Percentiles rank a stretch among this genome's conserved stretches.
These are phyloP conservation scores for Orthonychiurus folsomi DNA, from an alignment of 2,888 invertebrate species.

Conservation along the genomic window DNA sequence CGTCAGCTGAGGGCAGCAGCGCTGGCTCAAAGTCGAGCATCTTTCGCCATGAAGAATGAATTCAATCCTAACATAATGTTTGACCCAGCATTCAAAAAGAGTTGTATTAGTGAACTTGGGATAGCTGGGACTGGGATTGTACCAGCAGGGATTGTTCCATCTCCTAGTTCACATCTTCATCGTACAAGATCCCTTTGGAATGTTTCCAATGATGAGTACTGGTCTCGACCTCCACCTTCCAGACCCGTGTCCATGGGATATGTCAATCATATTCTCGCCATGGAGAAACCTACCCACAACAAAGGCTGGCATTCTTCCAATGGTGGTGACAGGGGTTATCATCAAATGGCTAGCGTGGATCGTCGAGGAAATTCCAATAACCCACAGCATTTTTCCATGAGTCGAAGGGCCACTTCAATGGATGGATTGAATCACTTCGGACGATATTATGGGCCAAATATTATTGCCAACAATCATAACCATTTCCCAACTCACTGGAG, in stretches of 20 bases:
- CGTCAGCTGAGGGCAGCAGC: neutral
- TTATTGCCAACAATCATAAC: conserved; percentile 18
- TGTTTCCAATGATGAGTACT: conserved; percentile 37
- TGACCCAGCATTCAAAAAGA: conserved; percentile 34
- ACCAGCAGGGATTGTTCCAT: conserved; percentile 28
- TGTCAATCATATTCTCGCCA: conserved; percentile 27
- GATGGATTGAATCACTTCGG: conserved; percentile 34
- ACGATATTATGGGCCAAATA: conserved; percentile 35
- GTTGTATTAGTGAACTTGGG: conserved; percentile 36
- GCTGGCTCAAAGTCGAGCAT: neutral
- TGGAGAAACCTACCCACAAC: neutral
- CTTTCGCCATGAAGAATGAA: conserved; percentile 26
- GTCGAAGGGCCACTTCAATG: conserved; percentile 30
- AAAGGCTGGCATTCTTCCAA: conserved; percentile 3
- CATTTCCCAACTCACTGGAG: conserved; percentile 33
- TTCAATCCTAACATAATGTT: conserved; percentile 35
- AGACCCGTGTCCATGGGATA: conserved; percentile 37
- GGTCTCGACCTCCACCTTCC: conserved; percentile 41
- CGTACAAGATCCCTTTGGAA: conserved; percentile 36
- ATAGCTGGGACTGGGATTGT: conserved; percentile 38
- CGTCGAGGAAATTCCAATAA: conserved; percentile 9
- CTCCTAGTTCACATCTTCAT: conserved; percentile 16
- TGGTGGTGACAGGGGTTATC: neutral
- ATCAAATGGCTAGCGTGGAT: conserved; percentile 14
- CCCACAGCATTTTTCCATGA: conserved; percentile 16